Conservation (phyloP, 2,113 vertebrate species). For the Talpa occidentalis region DNA sequence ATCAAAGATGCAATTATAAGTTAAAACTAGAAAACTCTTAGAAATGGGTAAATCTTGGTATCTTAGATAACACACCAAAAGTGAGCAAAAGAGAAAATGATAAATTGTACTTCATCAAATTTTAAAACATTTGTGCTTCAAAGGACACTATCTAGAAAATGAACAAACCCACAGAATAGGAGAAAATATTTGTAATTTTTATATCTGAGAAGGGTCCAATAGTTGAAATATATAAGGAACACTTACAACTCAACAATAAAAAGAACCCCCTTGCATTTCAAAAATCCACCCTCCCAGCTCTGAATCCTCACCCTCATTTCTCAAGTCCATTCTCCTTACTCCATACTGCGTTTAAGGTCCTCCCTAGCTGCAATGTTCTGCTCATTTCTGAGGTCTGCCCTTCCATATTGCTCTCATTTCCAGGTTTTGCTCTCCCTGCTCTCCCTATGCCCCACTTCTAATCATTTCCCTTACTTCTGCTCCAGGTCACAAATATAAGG, state of each 20-base stretch:
- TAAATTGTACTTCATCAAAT: background rate
- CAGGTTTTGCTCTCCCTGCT: background rate
- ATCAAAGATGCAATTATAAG: background rate
- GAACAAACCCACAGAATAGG: background rate
- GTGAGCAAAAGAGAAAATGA: background rate
- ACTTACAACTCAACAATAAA: background rate
- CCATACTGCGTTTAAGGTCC: background rate
- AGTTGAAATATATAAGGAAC: background rate
- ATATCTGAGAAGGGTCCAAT: background rate
- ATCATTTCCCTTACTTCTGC: background rate
- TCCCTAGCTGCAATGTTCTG: background rate
- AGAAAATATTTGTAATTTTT: background rate
- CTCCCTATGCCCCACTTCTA: background rate
- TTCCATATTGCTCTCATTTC: background rate
- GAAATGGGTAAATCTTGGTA: background rate
- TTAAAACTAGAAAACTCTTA: background rate
- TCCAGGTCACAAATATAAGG: background rate
- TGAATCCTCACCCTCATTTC: background rate
- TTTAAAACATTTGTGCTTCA: background rate
- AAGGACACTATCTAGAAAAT: background rate
- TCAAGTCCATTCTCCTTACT: background rate
- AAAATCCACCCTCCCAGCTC: background rate
- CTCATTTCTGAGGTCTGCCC: background rate
- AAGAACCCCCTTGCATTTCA: background rate
- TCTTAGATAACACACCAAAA: constrained; percentile 3